Conservation (phyloP, 2,113 vertebrate species). For the Xiphophorus couchianus region DNA sequence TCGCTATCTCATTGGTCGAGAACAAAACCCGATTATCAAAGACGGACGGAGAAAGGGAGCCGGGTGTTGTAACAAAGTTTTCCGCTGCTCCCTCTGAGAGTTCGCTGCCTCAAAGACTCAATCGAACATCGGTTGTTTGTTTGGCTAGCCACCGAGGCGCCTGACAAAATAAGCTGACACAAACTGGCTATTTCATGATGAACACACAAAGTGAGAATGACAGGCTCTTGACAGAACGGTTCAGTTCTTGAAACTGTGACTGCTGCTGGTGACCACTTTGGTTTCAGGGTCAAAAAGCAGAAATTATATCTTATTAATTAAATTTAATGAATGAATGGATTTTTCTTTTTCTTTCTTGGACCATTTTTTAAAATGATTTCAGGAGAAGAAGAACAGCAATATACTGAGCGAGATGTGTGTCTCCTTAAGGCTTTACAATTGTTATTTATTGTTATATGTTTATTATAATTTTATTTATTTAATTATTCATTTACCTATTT, state of each 20-base stretch:
- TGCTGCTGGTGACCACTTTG: slow-evolving; percentile 34
- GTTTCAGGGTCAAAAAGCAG: not conserved
- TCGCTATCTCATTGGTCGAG: slow-evolving; percentile 69
- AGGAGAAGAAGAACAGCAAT: no score
- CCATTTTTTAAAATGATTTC: no score
- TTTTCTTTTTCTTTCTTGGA: no score
- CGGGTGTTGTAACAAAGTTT: slow-evolving; percentile 73
- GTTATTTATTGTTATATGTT: no score
- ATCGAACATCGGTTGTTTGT: slow-evolving; percentile 75
- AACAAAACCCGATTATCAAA: slow-evolving; percentile 76
- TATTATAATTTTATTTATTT: no score
- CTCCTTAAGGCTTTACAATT: no score
- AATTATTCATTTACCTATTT: no score
- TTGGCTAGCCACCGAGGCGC: slow-evolving; percentile 77
- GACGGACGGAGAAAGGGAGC: slow-evolving; percentile 60
- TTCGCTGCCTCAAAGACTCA: slow-evolving; percentile 68
- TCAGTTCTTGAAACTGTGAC: slow-evolving; percentile 35
- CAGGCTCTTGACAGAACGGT: slow-evolving; percentile 61
- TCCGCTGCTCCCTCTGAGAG: slow-evolving; percentile 69
- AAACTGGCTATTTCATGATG: slow-evolving; percentile 63
- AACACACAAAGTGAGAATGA: slow-evolving; percentile 63
- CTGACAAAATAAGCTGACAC: slow-evolving; percentile 73
- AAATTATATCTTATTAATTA: not conserved
- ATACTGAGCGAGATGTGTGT: no score
- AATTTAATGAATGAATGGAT: not conserved